A percentile compares a stretch with the other conserved stretches of the same genome.
These are phyloP conservation scores for Orcinus orca DNA, from an alignment of 2,113 vertebrate species.

Conservation along the genomic window DNA sequence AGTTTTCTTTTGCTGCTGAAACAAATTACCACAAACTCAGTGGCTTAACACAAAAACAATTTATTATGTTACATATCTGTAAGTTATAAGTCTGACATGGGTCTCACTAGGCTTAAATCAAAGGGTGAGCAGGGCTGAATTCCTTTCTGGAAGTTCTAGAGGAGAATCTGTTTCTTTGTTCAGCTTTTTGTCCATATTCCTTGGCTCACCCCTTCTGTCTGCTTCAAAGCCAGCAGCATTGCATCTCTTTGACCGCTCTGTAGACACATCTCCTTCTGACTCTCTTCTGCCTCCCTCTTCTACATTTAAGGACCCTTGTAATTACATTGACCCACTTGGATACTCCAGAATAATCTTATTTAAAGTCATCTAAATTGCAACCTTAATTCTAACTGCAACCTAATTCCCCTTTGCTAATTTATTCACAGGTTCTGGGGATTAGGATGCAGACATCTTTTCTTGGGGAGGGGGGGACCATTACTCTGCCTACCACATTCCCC, in stretches of 20 bases:
- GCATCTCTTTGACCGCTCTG: neutral
- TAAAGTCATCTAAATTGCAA: neutral
- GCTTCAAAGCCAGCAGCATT: neutral
- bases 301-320: neutral
- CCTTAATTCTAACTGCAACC: neutral
- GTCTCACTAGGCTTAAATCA: neutral
- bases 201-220: neutral
- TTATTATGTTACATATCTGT: neutral
- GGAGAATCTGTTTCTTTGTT: neutral
- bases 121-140: neutral
- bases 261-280: neutral
- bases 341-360: neutral
- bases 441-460: neutral
- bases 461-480: neutral
- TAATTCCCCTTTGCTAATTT: neutral
- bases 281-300: neutral
- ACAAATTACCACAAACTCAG: neutral
- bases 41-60: neutral
- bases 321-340: neutral
- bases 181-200: neutral
- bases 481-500: neutral
- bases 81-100: neutral
- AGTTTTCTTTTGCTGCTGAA: neutral
- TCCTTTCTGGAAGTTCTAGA: neutral
- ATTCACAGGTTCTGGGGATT: neutral